These are phyloP conservation scores for Heliconius erato DNA, from an alignment of 2,888 invertebrate species.

Conservation along the genomic window DNA sequence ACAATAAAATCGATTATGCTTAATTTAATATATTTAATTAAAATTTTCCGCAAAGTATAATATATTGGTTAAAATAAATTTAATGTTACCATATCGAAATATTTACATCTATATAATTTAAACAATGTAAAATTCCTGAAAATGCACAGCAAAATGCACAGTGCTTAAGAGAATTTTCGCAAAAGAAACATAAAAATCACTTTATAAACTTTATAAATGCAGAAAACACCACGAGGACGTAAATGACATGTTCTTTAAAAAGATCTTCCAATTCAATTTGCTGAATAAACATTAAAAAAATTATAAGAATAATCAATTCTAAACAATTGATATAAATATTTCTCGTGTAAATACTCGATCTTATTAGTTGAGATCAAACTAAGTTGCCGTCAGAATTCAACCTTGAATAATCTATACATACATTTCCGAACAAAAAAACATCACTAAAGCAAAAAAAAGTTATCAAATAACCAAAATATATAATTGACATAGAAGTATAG, in stretches of 20 bases:
- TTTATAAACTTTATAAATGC: too few relatives aligned
- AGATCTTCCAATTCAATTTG: not conserved
- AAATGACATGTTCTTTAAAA: not conserved
- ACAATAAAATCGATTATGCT: too few relatives aligned
- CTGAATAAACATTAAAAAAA: not conserved
- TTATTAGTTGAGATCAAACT: not conserved
- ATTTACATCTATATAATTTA: too few relatives aligned
- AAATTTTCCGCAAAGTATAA: too few relatives aligned
- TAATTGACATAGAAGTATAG: conserved; percentile 5
- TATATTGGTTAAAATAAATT: too few relatives aligned
- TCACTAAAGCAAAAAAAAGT: not conserved
- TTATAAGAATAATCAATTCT: not conserved
- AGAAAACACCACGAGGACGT: not conserved
- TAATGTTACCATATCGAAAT: too few relatives aligned
- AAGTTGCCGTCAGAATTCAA: not conserved
- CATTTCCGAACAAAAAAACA: not conserved
- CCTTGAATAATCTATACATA: not conserved
- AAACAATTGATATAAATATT: not conserved
- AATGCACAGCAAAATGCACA: too few relatives aligned
- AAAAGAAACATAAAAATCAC: not conserved
- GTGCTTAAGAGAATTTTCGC: too few relatives aligned
- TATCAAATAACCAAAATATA: not conserved
- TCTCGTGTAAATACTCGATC: not conserved
- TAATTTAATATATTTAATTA: too few relatives aligned
- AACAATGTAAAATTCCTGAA: too few relatives aligned